A percentile compares a stretch with the other conserved stretches of the same genome.
Evolutionary conservation across 2,113 vertebrate species (phyloP).

Genomic region (Caloenas nicobarica): DNA sequence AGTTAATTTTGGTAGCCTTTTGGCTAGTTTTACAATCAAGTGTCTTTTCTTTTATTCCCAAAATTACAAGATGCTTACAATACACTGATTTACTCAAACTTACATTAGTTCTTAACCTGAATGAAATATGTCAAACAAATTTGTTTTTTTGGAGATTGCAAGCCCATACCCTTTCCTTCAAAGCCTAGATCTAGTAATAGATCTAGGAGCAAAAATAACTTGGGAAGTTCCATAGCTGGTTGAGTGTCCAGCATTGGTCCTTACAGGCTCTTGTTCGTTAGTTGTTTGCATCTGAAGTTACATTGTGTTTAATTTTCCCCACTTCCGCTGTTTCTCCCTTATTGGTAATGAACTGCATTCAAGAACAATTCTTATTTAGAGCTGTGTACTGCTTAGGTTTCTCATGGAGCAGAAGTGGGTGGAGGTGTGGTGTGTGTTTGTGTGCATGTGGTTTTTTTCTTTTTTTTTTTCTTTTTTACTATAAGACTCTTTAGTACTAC

Average conservation of each 20-base stretch:
- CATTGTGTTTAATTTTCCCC: neutral
- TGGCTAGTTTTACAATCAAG: neutral
- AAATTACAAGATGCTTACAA: neutral
- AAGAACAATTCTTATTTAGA: neutral
- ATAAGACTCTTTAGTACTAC: neutral
- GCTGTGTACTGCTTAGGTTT: neutral
- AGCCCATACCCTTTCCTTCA: neutral
- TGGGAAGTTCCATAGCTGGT: neutral
- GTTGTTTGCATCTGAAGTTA: neutral
- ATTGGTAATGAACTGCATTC: neutral
- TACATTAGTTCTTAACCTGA: neutral
- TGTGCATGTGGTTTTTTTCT: neutral
- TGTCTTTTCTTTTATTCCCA: neutral
- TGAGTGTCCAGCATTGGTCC: neutral
- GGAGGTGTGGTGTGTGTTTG: neutral
- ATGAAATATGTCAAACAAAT: neutral
- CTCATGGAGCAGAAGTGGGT: neutral
- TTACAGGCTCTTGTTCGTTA: neutral
- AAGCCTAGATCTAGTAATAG: neutral
- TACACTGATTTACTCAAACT: neutral
- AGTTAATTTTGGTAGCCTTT: neutral
- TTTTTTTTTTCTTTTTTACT: neutral
- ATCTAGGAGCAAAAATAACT: neutral
- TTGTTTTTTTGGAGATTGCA: neutral
- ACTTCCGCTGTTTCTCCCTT: constrained; percentile 2